Conservation (phyloP, 2,113 vertebrate species). For the Peromyscus polionotus region DNA sequence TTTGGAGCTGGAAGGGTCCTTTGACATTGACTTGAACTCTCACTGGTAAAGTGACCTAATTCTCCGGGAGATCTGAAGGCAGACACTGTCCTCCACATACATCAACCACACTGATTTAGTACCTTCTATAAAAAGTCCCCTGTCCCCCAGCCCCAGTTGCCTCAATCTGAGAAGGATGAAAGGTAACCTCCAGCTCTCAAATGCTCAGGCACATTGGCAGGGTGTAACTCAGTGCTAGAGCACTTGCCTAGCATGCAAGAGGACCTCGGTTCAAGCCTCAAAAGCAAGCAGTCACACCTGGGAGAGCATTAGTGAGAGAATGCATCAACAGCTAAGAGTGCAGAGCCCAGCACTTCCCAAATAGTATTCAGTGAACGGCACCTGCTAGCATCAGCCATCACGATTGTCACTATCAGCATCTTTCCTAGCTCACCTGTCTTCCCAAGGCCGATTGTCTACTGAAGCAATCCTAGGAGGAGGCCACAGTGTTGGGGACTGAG, state of each 20-base stretch:
- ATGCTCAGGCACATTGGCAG: neutral
- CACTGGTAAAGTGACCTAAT: neutral
- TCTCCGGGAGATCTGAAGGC: neutral
- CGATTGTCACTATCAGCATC: rapidly evolving
- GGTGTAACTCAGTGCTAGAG: neutral
- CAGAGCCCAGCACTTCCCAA: neutral
- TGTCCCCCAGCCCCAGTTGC: neutral
- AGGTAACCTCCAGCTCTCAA: neutral
- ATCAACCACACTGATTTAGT: neutral
- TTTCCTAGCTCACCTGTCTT: neutral
- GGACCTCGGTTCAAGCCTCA: neutral
- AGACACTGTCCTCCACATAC: neutral
- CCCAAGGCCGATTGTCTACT: too few relatives aligned
- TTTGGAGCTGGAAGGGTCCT: neutral
- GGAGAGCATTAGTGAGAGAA: too few relatives aligned
- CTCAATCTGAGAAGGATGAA: neutral
- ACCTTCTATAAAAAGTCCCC: neutral
- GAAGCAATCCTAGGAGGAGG: neutral
- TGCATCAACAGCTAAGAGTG: rapidly evolving
- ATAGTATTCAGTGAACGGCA: too few relatives aligned
- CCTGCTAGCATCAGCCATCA: neutral
- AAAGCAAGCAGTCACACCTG: neutral
- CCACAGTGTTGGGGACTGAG: neutral
- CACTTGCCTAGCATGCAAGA: neutral
- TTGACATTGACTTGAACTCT: neutral